These are phyloP conservation scores for Lepus townsendii DNA, from an alignment of 2,797 vertebrate genomes.

Conservation along the genomic window DNA sequence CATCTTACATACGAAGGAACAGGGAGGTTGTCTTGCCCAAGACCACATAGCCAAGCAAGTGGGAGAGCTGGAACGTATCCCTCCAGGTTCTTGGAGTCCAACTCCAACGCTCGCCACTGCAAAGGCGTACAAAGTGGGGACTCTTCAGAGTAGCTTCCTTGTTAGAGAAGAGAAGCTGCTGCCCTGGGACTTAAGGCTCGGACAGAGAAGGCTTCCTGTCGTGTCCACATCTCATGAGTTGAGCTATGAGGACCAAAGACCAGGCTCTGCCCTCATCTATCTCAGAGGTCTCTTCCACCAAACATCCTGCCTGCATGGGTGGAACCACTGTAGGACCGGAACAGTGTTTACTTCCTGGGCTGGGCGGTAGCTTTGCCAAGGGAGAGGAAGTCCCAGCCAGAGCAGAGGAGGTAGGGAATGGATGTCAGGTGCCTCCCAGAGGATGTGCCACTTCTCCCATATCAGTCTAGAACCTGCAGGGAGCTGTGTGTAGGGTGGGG, in stretches of 20 bases:
- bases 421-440: slow-evolving; percentile 24
- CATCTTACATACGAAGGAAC: neutral
- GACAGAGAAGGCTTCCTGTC: neutral
- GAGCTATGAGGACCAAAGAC: neutral
- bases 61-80: neutral
- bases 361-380: neutral
- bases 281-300: neutral
- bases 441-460: neutral
- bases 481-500: too few species aligned
- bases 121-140: neutral
- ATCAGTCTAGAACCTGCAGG: too few species aligned
- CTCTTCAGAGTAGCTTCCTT: neutral
- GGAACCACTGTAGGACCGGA: too few species aligned
- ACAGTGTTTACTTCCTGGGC: neutral
- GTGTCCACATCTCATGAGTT: neutral
- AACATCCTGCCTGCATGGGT: neutral
- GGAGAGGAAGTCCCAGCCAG: neutral
- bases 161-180: neutral
- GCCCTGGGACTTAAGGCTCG: neutral
- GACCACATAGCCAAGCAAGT: neutral
- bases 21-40: neutral
- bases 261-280: neutral
- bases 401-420: slow-evolving; percentile 23
- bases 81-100: neutral
- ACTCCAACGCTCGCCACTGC: neutral